Base-by-base conservation (phyloP, 2,113 vertebrate species). In the Rhipidura dahli region DNA sequence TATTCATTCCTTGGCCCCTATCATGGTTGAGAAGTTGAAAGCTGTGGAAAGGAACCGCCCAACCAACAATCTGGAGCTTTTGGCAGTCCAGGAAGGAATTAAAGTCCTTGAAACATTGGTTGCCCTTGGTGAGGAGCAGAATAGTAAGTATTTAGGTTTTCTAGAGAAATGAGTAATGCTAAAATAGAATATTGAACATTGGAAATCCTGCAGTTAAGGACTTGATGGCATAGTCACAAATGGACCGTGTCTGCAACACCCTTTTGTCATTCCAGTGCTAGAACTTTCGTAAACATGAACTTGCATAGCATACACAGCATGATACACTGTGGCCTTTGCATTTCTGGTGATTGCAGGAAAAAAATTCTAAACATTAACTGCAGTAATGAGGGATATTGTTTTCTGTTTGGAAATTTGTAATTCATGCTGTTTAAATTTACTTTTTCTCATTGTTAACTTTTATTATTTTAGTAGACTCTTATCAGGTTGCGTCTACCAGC, bases 11-110 rank as follows among this genome's bases (percentile, higher is more conserved):
- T 88, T 99, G 97, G 99, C 99, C 23, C 99, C 99, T 5, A 97
- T 98, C 73, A 97, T 99, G 96, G 99, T 99, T 90, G 99, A 99
- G 97, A 99, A 99, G 97, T 98, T 99, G 75, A 99, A 99, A 97
- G 98, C 98, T 50, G 98, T 99, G 69, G 99, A 99, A 97, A 98
- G 96, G 87, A 98, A 97, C 49, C 98, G 98, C 49, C 99, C 99
- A 0, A 97, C 93, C 87, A 98, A 97, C 30, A 97, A 90, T 50
- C 97, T 98, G 14, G 99, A 99, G 97, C 98, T 99, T 80, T 97
- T 99, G 96, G 99, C 99, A 56, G 98, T 99, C 68, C 99, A 99
- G 95, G 99, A 99, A 97, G 99, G 99, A 94, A 98, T 99, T 97
- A 98, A 98, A 97, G 99, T 99, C 82, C 98, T 99, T 91, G 99